A percentile compares a stretch with the other conserved stretches of the same genome.
These are phyloP conservation scores for Aegotheles bennettii DNA, from an alignment of 2,113 vertebrate genomes.

Conservation along the genomic window DNA sequence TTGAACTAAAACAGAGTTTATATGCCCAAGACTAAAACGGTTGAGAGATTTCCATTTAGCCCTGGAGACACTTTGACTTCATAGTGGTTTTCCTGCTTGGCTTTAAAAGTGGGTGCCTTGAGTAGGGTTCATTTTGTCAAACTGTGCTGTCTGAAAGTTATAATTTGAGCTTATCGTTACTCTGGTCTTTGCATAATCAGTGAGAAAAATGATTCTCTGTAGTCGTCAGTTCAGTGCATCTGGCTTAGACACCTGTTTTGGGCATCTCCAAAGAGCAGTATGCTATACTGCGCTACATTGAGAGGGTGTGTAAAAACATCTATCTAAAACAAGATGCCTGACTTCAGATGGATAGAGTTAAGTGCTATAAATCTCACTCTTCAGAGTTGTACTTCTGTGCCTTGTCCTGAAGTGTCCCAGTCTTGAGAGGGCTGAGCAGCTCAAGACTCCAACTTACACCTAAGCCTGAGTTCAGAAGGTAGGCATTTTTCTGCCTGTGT, in stretches of 20 bases:
- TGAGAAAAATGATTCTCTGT: background rate
- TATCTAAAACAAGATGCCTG: constrained; percentile 43
- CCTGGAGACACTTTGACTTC: background rate
- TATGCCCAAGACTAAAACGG: background rate
- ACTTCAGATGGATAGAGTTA: constrained; percentile 64
- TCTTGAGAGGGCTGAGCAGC: constrained; percentile 69
- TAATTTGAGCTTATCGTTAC: background rate
- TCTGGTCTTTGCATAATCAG: background rate
- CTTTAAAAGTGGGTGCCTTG: background rate
- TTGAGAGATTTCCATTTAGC: background rate
- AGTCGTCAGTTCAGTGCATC: background rate
- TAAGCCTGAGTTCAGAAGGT: constrained; percentile 67
- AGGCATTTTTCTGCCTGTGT: constrained; percentile 63
- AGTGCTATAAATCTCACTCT: constrained; percentile 71
- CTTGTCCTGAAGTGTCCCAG: constrained; percentile 70
- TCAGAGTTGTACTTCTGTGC: constrained; percentile 70
- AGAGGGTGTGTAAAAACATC: constrained; percentile 32
- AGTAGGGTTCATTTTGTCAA: background rate
- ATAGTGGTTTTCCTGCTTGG: background rate
- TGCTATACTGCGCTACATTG: background rate
- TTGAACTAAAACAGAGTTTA: background rate
- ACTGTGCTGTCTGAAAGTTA: background rate
- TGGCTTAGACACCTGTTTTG: background rate
- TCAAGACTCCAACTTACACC: constrained; percentile 65
- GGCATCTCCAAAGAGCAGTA: background rate